These are phyloP conservation scores for Cryptoblepharus egeriae DNA, from an alignment of 2,797 vertebrate species.

Conservation along the genomic window DNA sequence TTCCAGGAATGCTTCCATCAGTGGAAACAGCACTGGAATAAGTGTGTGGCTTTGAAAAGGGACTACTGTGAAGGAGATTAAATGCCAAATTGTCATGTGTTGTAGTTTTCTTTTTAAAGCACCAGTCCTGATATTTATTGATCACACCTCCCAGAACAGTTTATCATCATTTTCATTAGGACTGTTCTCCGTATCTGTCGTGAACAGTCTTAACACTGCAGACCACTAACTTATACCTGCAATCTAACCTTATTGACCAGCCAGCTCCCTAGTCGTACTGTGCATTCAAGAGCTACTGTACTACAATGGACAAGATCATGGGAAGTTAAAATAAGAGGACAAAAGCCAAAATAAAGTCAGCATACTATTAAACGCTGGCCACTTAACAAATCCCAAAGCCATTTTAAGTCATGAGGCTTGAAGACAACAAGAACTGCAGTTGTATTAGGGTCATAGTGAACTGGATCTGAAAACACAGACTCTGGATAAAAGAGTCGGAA, in stretches of 20 bases:
- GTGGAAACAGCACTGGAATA: no score
- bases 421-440: constrained; percentile 77
- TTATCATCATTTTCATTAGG: neutral
- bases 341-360: constrained; percentile 36
- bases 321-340: neutral
- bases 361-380: constrained; percentile 76
- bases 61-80: no score
- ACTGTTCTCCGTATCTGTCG: neutral
- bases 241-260: neutral
- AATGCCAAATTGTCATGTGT: no score
- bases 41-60: no score
- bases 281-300: neutral
- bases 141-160: no score
- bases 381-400: constrained; percentile 76
- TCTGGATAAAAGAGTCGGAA: constrained; percentile 84
- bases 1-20: no score
- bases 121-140: no score
- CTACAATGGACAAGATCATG: no score
- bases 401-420: constrained; percentile 79
- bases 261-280: neutral
- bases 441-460: constrained; percentile 78
- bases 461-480: constrained; percentile 79
- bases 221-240: neutral
- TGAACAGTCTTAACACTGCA: neutral
- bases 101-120: no score